Evolutionary conservation across 2,113 vertebrate species (phyloP), one percentile per base, ranked within the genome.

Genomic region (Gadus macrocephalus): DNA sequence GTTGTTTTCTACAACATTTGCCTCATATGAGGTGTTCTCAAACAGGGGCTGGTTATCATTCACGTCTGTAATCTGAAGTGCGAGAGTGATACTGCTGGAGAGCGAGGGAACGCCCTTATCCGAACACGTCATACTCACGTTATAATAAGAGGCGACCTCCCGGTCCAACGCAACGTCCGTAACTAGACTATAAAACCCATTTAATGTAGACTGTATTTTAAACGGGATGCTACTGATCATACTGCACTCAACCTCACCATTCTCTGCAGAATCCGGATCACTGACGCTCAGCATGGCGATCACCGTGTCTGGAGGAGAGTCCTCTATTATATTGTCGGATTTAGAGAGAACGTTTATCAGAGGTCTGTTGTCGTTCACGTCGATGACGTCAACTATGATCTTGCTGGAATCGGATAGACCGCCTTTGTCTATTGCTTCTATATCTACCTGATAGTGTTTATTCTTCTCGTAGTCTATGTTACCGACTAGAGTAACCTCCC

Each of bases 321-420:
- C 70, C 64, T 90, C 90, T 68, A 68, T 77, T 79, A 94, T 75
- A 0, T 42, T 73, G 19, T 70, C 75, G 63, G 86, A 88, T 1
- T 85, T 67, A 9, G 84, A 90, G 0, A 84, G 84, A 27, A 92
- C 80, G 63, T 81, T 90, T 20, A 94, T 62, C 25, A 90, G 83
- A 27, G 93, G 93, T 3, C 75, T 81, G 70, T 91, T 94, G 69
- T 94, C 92, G 81, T 94, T 94, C 0, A 90, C 83, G 82, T 94
- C 92, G 25, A 66, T 77, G 15, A 94, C 63, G 72, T 93, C 91
- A 58, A 58, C 55, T 3, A 58, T 58, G 2, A 58, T 17, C 55
- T 58, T 58, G 14, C 55, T 58, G 78, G 49, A 86, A 71, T 20
- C 79, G 79, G 64, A 80, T 76, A 49, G 82, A 80, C 11, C 55